Percentiles rank a stretch among this genome's conserved stretches.
phyloP scores from a whole-genome alignment of 92 coral and sea anemone genomes.

The Epizoanthus scotinus region DNA sequence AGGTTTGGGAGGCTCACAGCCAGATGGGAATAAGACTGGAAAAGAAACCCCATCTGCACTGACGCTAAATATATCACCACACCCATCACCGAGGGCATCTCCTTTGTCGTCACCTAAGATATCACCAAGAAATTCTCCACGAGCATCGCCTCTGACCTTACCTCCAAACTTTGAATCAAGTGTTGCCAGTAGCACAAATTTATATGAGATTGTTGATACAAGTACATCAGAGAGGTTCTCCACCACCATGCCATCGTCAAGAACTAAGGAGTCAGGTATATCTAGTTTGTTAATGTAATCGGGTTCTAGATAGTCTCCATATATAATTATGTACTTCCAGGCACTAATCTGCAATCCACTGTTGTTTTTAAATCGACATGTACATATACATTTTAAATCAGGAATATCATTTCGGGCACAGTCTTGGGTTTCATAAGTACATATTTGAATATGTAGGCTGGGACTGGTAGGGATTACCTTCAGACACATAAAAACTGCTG shows the following conservation, averaged over 20 bases:
- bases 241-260: slow-evolving; percentile 1
- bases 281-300: no score
- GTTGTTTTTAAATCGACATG: no score
- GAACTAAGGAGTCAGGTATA: slow-evolving; percentile 26
- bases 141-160: slow-evolving; percentile 6
- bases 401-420: no score
- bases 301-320: no score
- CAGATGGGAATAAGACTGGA: not conserved
- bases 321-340: no score
- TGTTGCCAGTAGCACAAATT: slow-evolving; percentile 7
- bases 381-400: no score
- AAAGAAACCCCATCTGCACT: slow-evolving; percentile 16
- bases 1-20: not conserved
- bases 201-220: slow-evolving; percentile 31
- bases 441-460: no score
- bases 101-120: slow-evolving; percentile 15
- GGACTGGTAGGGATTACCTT: no score
- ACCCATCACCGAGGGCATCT: slow-evolving; percentile 8
- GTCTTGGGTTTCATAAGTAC: no score
- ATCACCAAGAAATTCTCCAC: slow-evolving; percentile 15
- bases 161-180: slow-evolving; percentile 30
- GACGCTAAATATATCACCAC: not conserved
- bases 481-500: no score
- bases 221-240: not conserved
- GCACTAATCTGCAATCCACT: no score